Evolutionary conservation across 35 echinoderm and acorn worm genomes (phyloP).

Genomic region (Eucidaris tribuloides): DNA sequence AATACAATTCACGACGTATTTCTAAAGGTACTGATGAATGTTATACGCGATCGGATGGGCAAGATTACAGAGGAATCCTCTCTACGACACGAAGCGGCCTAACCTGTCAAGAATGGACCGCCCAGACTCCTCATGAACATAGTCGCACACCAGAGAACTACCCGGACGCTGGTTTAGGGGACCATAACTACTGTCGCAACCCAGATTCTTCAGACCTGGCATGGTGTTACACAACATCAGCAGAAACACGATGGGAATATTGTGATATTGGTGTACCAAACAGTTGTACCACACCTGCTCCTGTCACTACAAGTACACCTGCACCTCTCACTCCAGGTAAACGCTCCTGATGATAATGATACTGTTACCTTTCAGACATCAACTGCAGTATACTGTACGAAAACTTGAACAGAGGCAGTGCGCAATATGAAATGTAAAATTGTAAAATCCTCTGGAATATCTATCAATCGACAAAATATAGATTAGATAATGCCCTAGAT

Average conservation of each 20-base stretch:
- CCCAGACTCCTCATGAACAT: conserved; percentile 28
- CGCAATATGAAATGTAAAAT: too few relatives aligned
- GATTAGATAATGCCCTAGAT: too few relatives aligned
- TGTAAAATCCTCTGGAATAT: too few relatives aligned
- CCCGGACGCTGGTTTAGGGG: conserved; percentile 25
- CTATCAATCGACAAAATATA: too few relatives aligned
- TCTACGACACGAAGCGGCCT: neutral
- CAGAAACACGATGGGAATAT: conserved; percentile 23
- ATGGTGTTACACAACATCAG: conserved; percentile 34
- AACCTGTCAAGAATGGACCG: conserved; percentile 32
- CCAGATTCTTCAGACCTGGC: neutral
- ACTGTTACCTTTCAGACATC: too few relatives aligned
- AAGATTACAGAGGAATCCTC: conserved; percentile 26
- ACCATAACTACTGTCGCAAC: conserved; percentile 48
- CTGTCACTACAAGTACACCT: too few relatives aligned
- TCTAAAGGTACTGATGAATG: too few relatives aligned
- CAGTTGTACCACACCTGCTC: neutral
- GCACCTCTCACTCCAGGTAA: too few relatives aligned
- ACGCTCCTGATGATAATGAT: too few relatives aligned
- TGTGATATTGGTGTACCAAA: conserved; percentile 39
- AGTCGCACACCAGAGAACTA: conserved; percentile 2
- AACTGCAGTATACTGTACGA: too few relatives aligned
- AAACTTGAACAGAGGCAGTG: too few relatives aligned
- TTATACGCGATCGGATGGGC: neutral
- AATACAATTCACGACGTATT: too few relatives aligned